Evolutionary conservation across 2,888 invertebrate species (phyloP).

Genomic region (Ormyrus labotus): DNA sequence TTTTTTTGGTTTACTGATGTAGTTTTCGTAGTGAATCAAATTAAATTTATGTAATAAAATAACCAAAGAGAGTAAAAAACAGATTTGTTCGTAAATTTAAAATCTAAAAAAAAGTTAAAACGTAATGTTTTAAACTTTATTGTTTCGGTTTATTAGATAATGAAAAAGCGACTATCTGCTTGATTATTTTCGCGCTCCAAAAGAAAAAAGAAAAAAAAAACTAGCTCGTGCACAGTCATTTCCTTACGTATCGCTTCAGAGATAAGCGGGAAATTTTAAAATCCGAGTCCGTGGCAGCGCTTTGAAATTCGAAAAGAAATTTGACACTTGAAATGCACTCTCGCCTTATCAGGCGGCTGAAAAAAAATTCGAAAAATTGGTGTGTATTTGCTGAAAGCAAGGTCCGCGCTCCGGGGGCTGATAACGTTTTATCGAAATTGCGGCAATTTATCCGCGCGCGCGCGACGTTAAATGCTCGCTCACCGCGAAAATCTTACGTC

Average conservation of each 20-base stretch:
- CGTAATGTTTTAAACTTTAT: too few relatives aligned
- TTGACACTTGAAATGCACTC: constrained; percentile 40
- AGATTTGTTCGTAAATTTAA: too few relatives aligned
- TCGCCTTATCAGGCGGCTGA: constrained; percentile 19
- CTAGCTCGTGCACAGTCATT: constrained; percentile 16
- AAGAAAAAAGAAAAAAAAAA: neutral
- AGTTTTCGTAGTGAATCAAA: too few relatives aligned
- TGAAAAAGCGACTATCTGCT: too few relatives aligned
- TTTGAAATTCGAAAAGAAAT: constrained; percentile 39
- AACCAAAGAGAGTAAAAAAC: too few relatives aligned
- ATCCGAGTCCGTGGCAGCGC: neutral
- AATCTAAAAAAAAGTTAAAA: too few relatives aligned
- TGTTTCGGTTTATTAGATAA: too few relatives aligned
- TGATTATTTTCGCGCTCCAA: too few relatives aligned
- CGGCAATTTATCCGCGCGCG: constrained; percentile 25
- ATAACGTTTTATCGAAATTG: constrained; percentile 53
- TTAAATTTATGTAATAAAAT: too few relatives aligned
- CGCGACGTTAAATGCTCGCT: constrained; percentile 3
- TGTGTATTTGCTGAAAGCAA: constrained; percentile 38
- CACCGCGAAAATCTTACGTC: constrained; percentile 10
- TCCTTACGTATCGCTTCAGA: constrained; percentile 10
- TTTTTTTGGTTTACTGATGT: too few relatives aligned
- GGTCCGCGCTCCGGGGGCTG: constrained; percentile 23
- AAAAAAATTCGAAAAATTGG: constrained; percentile 31
- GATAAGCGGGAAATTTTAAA: constrained; percentile 34